These are phyloP conservation scores for Crocidura indochinensis DNA, from an alignment of 2,797 vertebrate species.

Conservation along the genomic window DNA sequence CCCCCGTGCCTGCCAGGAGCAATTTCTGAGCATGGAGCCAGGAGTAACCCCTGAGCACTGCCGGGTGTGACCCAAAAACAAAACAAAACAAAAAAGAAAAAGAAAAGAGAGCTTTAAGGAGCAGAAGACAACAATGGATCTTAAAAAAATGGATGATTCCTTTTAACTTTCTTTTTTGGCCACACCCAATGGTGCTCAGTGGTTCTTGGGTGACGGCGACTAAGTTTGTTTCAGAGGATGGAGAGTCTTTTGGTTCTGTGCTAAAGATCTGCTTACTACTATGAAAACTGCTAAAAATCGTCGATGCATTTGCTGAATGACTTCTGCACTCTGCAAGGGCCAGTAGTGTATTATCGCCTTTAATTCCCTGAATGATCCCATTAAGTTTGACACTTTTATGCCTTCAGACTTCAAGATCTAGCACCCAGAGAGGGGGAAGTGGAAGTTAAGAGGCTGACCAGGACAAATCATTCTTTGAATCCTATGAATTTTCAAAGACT, in stretches of 20 bases:
- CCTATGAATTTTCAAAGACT: neutral
- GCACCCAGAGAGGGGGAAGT: neutral
- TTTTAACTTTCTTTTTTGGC: no score
- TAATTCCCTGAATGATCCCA: neutral
- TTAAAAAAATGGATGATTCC: neutral
- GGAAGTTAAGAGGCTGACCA: neutral
- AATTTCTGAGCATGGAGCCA: no score
- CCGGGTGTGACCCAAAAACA: no score
- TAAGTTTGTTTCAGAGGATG: neutral
- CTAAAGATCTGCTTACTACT: no score
- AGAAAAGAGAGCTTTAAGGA: neutral
- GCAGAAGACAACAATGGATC: neutral
- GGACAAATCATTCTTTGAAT: neutral
- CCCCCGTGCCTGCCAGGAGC: no score
- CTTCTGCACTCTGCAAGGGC: neutral
- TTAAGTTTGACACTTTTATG: neutral
- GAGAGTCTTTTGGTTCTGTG: neutral
- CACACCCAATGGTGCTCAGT: no score
- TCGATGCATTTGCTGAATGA: neutral
- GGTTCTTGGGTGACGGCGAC: neutral
- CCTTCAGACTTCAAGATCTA: neutral
- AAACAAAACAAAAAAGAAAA: no score
- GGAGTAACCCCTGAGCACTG: no score
- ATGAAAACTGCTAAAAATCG: no score
- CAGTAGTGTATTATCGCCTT: neutral